These are phyloP conservation scores for Auanema freiburgensis DNA, from an alignment of 2,888 invertebrate genomes.

Conservation along the genomic window DNA sequence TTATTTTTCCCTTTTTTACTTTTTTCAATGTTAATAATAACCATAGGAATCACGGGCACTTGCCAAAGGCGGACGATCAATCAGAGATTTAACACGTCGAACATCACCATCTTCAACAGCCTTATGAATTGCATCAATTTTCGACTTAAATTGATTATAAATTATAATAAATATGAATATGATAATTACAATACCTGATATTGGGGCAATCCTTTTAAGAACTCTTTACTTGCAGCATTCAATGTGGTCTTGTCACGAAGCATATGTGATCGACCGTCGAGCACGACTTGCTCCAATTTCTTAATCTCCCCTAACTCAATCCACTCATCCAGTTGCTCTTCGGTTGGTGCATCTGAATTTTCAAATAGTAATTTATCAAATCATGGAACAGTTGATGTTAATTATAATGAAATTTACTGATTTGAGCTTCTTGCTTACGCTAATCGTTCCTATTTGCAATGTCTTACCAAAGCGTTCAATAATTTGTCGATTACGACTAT, in stretches of 20 bases:
- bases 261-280: constrained; percentile 55
- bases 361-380: no score
- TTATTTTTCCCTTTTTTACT: not conserved
- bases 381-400: no score
- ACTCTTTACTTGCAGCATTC: constrained; percentile 54
- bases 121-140: constrained; percentile 84
- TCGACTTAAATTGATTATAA: constrained; percentile 74
- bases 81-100: constrained; percentile 78
- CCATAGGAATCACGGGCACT: constrained; percentile 78
- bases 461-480: constrained; percentile 22
- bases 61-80: constrained; percentile 75
- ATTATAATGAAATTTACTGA: no score
- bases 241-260: constrained; percentile 54
- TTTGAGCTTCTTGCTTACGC: no score
- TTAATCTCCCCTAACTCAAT: constrained; percentile 53
- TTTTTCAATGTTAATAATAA: constrained; percentile 17
- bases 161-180: not conserved
- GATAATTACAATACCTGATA: constrained; percentile 44
- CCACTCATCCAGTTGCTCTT: constrained; percentile 59
- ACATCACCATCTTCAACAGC: constrained; percentile 84
- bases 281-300: constrained; percentile 55
- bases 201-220: constrained; percentile 55
- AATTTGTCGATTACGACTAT: constrained; percentile 27
- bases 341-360: constrained; percentile 57
- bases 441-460: no score